phyloP scores from a whole-genome alignment of 2,888 invertebrate genomes.

The Hirtodrosophila cameraria region DNA sequence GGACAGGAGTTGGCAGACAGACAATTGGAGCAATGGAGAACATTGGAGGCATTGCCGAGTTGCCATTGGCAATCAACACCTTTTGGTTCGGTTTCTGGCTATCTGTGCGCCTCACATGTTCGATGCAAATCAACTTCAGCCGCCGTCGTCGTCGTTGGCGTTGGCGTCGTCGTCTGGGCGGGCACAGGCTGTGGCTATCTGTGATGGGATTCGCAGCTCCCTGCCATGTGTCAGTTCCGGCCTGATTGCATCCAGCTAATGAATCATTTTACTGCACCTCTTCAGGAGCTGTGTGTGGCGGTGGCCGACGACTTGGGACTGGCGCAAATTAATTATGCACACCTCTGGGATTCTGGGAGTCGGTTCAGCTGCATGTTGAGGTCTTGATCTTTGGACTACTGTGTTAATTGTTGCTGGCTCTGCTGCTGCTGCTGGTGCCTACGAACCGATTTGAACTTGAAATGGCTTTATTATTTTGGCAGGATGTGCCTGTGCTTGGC shows the following conservation, averaged over 20 bases:
- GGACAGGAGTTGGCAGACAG: not conserved
- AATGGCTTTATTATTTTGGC: constrained; percentile 75
- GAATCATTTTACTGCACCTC: constrained; percentile 79
- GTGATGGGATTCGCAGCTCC: constrained; percentile 25
- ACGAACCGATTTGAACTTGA: constrained; percentile 73
- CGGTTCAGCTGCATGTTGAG: constrained; percentile 54
- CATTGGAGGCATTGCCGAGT: constrained; percentile 9
- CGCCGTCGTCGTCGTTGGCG: constrained; percentile 56
- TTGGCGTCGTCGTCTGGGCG: constrained; percentile 52
- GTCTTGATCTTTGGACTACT: constrained; percentile 84
- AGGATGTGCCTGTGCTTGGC: constrained; percentile 36
- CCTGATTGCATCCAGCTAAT: constrained; percentile 79
- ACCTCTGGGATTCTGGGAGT: constrained; percentile 62
- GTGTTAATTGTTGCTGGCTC: constrained; percentile 82
- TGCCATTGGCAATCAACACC: constrained; percentile 78
- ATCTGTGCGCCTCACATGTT: constrained; percentile 73
- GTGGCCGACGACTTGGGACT: constrained; percentile 33
- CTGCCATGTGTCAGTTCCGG: constrained; percentile 76
- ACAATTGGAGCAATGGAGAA: constrained; percentile 21
- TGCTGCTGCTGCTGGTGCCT: constrained; percentile 17
- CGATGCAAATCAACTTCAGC: constrained; percentile 79
- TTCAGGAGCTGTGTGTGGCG: constrained; percentile 44
- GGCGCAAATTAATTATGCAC: constrained; percentile 83
- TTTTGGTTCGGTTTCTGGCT: constrained; percentile 42
- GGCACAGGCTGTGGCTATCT: constrained; percentile 49